phyloP scores from a whole-genome alignment of 92 coral and sea anemone genomes.

The Porites cylindrica region DNA sequence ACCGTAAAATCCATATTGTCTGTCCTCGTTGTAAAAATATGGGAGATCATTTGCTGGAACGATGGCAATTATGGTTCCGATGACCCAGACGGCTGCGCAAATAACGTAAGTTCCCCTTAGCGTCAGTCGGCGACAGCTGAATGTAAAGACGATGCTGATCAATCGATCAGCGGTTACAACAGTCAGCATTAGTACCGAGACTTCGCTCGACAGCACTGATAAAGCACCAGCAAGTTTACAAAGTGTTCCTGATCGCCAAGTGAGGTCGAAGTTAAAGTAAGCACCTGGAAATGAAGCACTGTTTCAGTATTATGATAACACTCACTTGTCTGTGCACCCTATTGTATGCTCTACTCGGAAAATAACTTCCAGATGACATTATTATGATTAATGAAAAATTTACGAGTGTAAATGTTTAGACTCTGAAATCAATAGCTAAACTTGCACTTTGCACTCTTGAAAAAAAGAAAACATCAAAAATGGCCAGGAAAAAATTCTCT shows the following conservation, averaged over 20 bases:
- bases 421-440: no score
- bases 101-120: slow-evolving; percentile 44
- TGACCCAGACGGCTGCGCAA: slow-evolving; percentile 44
- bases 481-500: no score
- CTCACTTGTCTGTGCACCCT: no score
- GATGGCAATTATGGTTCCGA: slow-evolving; percentile 44
- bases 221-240: slow-evolving; percentile 73
- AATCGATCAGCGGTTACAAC: slow-evolving; percentile 72
- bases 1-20: slow-evolving; percentile 67
- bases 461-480: no score
- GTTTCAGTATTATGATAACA: not conserved
- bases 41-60: slow-evolving; percentile 44
- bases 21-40: slow-evolving; percentile 55
- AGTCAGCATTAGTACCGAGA: slow-evolving; percentile 69
- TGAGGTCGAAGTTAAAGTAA: slow-evolving; percentile 58
- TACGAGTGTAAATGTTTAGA: no score
- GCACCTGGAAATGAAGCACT: slow-evolving; percentile 29
- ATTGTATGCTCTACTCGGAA: no score
- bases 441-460: no score
- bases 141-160: slow-evolving; percentile 66
- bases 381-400: no score
- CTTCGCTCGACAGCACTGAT: slow-evolving; percentile 75
- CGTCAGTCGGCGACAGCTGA: slow-evolving; percentile 45
- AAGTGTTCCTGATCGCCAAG: slow-evolving; percentile 62
- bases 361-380: no score